These are phyloP conservation scores for Plagodis pulveraria DNA, from an alignment of 2,888 invertebrate species.

Conservation along the genomic window DNA sequence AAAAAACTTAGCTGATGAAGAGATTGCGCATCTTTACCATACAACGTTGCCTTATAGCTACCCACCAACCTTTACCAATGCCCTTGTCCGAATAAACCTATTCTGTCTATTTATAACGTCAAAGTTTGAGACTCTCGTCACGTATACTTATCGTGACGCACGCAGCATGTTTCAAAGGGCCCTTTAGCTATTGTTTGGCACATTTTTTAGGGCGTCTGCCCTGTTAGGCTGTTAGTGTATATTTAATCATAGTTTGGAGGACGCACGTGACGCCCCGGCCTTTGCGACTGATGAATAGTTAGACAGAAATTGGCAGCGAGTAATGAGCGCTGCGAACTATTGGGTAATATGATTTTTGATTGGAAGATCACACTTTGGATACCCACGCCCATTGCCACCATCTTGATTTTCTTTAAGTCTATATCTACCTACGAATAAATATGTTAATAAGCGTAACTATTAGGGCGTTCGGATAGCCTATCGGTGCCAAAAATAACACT, in stretches of 20 bases:
- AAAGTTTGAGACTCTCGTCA: constrained; percentile 14
- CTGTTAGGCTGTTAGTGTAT: not conserved
- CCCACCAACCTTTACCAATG: too few relatives aligned
- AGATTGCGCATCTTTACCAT: too few relatives aligned
- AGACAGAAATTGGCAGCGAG: constrained; percentile 1
- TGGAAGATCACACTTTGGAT: too few relatives aligned
- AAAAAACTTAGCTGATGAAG: too few relatives aligned
- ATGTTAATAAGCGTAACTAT: too few relatives aligned
- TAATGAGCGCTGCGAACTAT: not conserved
- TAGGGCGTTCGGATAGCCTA: too few relatives aligned
- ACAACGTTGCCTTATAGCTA: too few relatives aligned
- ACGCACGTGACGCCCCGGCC: constrained; percentile 17
- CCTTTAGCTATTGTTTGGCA: constrained; percentile 20
- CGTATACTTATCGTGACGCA: constrained; percentile 9
- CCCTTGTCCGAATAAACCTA: too few relatives aligned
- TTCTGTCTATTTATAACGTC: not conserved
- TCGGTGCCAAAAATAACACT: too few relatives aligned
- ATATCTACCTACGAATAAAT: too few relatives aligned
- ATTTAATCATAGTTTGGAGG: constrained; percentile 19
- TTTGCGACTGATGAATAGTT: constrained; percentile 5
- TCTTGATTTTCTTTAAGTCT: too few relatives aligned
- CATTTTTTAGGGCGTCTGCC: constrained; percentile 19
- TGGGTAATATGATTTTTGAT: not conserved
- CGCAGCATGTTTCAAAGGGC: constrained; percentile 15
- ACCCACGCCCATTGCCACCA: too few relatives aligned